Base-by-base conservation (phyloP, 2,797 vertebrate species). In the Mycteria americana region DNA sequence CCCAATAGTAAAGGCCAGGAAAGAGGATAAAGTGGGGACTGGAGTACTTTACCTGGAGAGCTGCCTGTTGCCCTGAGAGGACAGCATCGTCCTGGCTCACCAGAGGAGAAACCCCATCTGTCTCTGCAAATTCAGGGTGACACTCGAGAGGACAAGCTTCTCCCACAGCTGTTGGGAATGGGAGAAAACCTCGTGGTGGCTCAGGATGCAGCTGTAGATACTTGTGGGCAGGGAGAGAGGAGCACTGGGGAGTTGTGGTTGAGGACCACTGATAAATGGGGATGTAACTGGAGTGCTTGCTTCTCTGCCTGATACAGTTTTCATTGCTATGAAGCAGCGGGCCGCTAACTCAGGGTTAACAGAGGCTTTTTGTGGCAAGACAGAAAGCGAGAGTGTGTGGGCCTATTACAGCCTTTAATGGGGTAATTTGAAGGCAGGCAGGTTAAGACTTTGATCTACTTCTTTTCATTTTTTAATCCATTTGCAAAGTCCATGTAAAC, bases 391-490 rank as follows among this genome's bases (percentile, higher is more conserved):
- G 53, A 77, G 41, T 22, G 7, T 54, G 41, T 25, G 53, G 25
- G 41, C 87, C 48, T 87, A 0, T 68, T 73, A 21, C 2, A 2
- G 43, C n/a, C 30, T 83, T 73, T 4, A 59, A 9, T 30, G 72
- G 69, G 45, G 30, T 69, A 45, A 59, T 78, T 78, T 35, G 51
- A 70, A 94, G 54, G 59, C 67, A 54, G 63, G 27, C 28, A 50
- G 54, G 67, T 68, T 92, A 93, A 92, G 77, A 82, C 59, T 76
- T 88, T 63, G 76, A 81, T 78, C 65, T 86, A 2, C 59, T 76
- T 46, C 31, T 68, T 90, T 82, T 59, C 31, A 13, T 59, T 86
- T 85, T 92, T 92, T 77, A 88, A 95, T 95, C 67, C 23, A 8
- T 94, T 93, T 82, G 51, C 46, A 25, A 91, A 87, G 60, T 69